A percentile compares a stretch with the other conserved stretches of the same genome.
Evolutionary conservation across 92 coral and sea anemone genomes (phyloP).

Genomic region (Desmophyllum pertusum): DNA sequence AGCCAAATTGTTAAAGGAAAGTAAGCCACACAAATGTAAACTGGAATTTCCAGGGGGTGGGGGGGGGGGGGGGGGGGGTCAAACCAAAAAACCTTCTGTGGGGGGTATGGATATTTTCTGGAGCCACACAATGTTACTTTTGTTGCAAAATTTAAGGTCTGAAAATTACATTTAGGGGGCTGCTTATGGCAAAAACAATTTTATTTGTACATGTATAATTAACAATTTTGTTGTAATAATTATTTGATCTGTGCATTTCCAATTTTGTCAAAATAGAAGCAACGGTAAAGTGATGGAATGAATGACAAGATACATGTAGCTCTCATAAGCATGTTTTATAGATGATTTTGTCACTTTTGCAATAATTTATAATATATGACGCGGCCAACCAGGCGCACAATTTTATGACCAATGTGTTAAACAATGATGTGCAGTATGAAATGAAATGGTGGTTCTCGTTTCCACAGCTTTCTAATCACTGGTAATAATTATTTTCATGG

Average conservation of each 20-base stretch:
- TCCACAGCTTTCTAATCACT: neutral
- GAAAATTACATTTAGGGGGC: neutral
- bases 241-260: neutral
- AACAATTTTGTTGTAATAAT: neutral
- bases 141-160: neutral
- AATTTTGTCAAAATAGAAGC: neutral
- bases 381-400: too few species aligned
- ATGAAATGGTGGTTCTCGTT: neutral
- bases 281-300: neutral
- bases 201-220: neutral
- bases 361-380: neutral
- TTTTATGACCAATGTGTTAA: neutral
- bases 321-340: neutral
- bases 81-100: too few species aligned
- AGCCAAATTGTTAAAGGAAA: too few species aligned
- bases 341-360: neutral
- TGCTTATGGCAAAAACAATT: neutral
- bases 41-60: too few species aligned
- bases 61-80: too few species aligned
- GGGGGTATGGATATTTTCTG: too few species aligned
- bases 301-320: neutral
- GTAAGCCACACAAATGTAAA: too few species aligned
- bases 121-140: neutral
- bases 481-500: neutral
- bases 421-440: neutral